Evolutionary conservation across 1,140 invertebrate genomes (phyloP), one percentile per base, ranked within the genome.

Genomic region (Samia ricini): DNA sequence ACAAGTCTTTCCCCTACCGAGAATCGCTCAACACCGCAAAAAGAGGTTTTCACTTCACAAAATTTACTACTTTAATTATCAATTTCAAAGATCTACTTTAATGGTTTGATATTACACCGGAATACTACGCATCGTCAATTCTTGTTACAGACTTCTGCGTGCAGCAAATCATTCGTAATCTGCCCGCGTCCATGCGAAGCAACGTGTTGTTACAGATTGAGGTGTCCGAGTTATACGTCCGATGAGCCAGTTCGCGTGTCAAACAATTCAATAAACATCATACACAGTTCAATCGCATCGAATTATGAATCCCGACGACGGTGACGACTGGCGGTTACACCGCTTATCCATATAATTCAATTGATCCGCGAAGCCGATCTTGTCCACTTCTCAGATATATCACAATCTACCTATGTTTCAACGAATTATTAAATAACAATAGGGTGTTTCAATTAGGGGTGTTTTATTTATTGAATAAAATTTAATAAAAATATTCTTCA

Each of bases 241-340:
- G 10, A 48, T 15, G 18, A 52, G 20, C 20, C 19, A 52, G 20
- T 22, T 21, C 51, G 71, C 76, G 67, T 78, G 73, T 73, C 72
- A 76, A 68, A 70, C 76, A 76, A 79, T 72, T 76, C 74, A 76
- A 79, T 79, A 68, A 64, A 60, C 12, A n/a, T 60, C 33, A 51
- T 29, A 48, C 61, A 55, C 49, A 24, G 42, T 26, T 61, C 69
- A 77, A 71, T 72, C 70, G 65, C 61, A 69, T 60, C 65, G 61
- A 71, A 63, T 76, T 71, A 76, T 51, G 61, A 26, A 57, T 51
- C 48, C 54, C 51, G 63, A 60, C 63, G 33, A n/a, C n/a, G n/a
- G n/a, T n/a, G n/a, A n/a, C n/a, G n/a, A n/a, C n/a, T n/a, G n/a
- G 62, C 55, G 23, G 56, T 51, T 58, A 50, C 26, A 64, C 57